These are phyloP conservation scores for Stichopus chloronotus DNA, from an alignment of 35 echinoderm and acorn worm species.

Conservation along the genomic window DNA sequence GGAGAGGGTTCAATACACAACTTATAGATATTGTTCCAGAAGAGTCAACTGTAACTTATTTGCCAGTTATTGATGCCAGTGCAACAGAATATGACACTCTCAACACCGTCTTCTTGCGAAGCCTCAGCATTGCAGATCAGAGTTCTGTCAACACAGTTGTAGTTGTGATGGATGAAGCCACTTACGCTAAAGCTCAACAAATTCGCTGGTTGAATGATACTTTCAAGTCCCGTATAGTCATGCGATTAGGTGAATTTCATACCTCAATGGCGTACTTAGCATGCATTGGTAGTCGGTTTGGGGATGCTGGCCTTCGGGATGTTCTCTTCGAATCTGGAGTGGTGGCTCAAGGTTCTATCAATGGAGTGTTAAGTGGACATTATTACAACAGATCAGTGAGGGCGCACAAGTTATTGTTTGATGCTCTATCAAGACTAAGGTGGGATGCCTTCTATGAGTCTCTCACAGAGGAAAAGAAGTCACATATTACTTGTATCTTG, in stretches of 20 bases:
- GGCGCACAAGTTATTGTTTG: conserved; percentile 66
- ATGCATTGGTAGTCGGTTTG: conserved; percentile 79
- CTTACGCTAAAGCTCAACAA: too few species aligned
- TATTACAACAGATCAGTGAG: conserved; percentile 58
- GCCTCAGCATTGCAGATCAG: conserved; percentile 52
- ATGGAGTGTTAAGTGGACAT: conserved; percentile 70
- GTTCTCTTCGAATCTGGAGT: conserved; percentile 65
- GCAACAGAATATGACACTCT: conserved; percentile 62
- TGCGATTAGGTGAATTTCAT: conserved; percentile 71
- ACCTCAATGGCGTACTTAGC: conserved; percentile 64
- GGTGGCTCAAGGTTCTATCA: conserved; percentile 67
- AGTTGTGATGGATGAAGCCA: conserved; percentile 55
- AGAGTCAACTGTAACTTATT: not conserved
- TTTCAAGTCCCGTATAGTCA: conserved; percentile 34
- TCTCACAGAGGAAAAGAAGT: not conserved
- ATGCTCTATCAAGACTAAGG: conserved; percentile 61
- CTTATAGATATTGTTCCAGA: not conserved
- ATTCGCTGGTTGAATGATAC: conserved; percentile 37
- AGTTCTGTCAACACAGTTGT: conserved; percentile 42
- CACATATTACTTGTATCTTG: not conserved
- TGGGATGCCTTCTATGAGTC: conserved; percentile 57
- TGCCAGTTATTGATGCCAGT: conserved; percentile 7
- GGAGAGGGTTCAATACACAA: conserved; percentile 21
- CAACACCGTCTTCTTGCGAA: conserved; percentile 50
- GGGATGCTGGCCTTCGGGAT: conserved; percentile 81